Evolutionary conservation across 2,113 vertebrate species (phyloP), one percentile per base, ranked within the genome.

Genomic region (Balaeniceps rex): DNA sequence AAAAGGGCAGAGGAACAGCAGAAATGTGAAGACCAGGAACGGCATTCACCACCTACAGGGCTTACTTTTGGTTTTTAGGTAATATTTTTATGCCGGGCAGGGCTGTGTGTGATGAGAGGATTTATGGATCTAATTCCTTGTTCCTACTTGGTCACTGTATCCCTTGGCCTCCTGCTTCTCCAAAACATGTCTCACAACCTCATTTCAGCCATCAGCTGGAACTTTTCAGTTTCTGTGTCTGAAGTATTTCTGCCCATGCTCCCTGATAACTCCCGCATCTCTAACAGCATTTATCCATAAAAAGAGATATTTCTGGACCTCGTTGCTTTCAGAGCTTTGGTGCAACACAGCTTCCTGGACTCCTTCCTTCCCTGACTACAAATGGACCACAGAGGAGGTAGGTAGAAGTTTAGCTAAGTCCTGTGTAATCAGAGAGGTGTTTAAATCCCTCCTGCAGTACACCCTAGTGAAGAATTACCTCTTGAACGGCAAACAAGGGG

Each of bases 1-100:
- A 94, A 96, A 96, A 96, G 93, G 87, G 91, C 94, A 93, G 68
- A 79, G 61, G 55, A 91, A 42, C 42, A 82, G 60, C 61, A 91
- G 77, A 71, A 89, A 96, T 61, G 47, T 85, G 87, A 87, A 91
- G 84, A 89, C 55, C 61, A 55, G 89, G 78, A 85, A 82, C 61
- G 75, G n/a, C n/a, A n/a, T 85, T 94, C 52, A 72, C 84, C 66
- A 83, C 84, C 84, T 78, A 96, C 89, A 77, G 61, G 49, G 57
- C 49, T 85, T 36, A 36, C 28, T 94, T 75, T n/a, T 60, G 24
- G 2, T 55, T 81, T 74, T 95, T 64, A 46, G 0, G 0, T 82
- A 64, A 55, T 65, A 68, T 54, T 93, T 78, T 91, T 76, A 7
- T 83, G 66, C 74, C 1, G 17, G 19, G n/a, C 28, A 79, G 34